Evolutionary conservation across 1,140 invertebrate species (phyloP).

Genomic region (Bombus sibiricus): DNA sequence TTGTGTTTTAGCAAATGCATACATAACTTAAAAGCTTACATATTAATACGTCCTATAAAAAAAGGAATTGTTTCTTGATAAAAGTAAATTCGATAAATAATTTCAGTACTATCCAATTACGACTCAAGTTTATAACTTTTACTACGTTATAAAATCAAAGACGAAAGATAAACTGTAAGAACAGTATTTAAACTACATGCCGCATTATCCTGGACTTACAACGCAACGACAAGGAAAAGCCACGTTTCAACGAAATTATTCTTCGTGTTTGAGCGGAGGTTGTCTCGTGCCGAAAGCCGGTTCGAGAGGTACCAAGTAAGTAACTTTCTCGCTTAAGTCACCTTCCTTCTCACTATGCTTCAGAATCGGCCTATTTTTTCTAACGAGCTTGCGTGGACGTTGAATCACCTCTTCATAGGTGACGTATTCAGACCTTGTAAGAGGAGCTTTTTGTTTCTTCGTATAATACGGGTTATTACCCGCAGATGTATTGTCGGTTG

Average conservation of each 20-base stretch:
- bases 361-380: constrained; percentile 74
- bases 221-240: background rate
- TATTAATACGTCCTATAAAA: background rate
- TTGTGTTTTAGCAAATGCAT: too few relatives aligned
- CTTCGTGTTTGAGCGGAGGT: constrained; percentile 55
- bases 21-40: too few relatives aligned
- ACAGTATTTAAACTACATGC: constrained; percentile 15
- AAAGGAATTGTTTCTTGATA: background rate
- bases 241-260: constrained; percentile 30
- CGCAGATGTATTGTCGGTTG: constrained; percentile 65
- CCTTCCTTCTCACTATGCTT: constrained; percentile 72
- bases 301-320: constrained; percentile 78
- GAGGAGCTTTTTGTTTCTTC: constrained; percentile 75
- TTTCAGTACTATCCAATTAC: background rate
- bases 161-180: background rate
- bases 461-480: constrained; percentile 68
- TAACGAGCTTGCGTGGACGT: constrained; percentile 71
- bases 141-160: background rate
- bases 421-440: constrained; percentile 73
- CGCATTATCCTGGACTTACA: constrained; percentile 14
- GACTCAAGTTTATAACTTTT: background rate
- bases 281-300: constrained; percentile 74
- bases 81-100: background rate
- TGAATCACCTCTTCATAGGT: constrained; percentile 73
- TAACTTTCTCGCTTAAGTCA: constrained; percentile 77